Percentiles rank a stretch among this genome's conserved stretches.
Conservation (phyloP, 2,113 vertebrate genomes). For the Megaleporinus macrocephalus region DNA sequence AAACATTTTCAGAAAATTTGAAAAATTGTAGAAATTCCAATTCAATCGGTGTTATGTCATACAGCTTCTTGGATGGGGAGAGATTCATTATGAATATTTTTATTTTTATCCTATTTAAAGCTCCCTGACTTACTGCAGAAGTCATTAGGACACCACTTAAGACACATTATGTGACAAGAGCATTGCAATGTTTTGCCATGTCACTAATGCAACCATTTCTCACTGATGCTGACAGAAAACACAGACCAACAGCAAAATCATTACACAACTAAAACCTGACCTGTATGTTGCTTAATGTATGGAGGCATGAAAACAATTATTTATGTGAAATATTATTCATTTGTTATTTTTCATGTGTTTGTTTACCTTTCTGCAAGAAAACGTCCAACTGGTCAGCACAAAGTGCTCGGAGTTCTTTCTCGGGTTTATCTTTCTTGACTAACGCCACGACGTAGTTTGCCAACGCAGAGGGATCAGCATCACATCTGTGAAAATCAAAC, state of each 20-base stretch:
- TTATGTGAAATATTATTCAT: too few species aligned
- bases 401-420: slow-evolving; percentile 95
- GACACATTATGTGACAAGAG: background rate
- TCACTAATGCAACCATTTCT: background rate
- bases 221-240: background rate
- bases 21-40: background rate
- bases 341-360: too few species aligned
- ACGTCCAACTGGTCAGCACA: slow-evolving; percentile 98
- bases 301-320: too few species aligned
- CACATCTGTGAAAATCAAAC: slow-evolving; percentile 81
- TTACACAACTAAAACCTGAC: background rate
- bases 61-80: background rate
- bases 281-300: background rate
- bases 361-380: slow-evolving; percentile 97
- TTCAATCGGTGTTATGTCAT: background rate
- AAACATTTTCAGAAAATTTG: too few species aligned
- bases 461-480: slow-evolving; percentile 96
- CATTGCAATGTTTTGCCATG: background rate
- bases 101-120: background rate
- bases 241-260: background rate
- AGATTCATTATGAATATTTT: too few species aligned
- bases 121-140: background rate
- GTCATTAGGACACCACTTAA: background rate
- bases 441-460: slow-evolving; percentile 99
- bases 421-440: slow-evolving; percentile 98